Conservation (phyloP, 1,140 invertebrate species). For the Tribolium castaneum region DNA sequence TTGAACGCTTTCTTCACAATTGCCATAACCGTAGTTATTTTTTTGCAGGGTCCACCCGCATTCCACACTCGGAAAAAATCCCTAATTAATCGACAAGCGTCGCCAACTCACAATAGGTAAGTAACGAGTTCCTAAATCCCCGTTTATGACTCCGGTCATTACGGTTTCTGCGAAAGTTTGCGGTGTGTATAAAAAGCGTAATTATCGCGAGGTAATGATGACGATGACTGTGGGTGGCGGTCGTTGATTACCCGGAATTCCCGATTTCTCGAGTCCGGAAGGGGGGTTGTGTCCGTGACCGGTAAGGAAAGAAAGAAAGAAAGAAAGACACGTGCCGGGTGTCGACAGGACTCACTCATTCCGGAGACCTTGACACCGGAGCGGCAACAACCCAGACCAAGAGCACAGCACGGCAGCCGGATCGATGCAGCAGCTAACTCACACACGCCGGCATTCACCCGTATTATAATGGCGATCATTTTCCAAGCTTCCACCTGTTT, state of each 20-base stretch:
- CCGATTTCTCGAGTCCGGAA: neutral
- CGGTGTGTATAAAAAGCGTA: too few species aligned
- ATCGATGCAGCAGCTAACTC: slow-evolving; percentile 35
- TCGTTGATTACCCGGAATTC: too few species aligned
- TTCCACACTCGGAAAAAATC: neutral
- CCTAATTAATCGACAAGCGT: neutral
- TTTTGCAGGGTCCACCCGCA: neutral
- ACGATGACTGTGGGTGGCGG: too few species aligned
- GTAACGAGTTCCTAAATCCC: neutral
- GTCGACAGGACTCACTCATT: slow-evolving; percentile 24
- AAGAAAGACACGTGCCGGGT: slow-evolving; percentile 28
- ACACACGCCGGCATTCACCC: slow-evolving; percentile 25
- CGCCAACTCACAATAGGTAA: neutral
- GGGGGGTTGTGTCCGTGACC: slow-evolving; percentile 6
- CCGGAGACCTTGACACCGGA: slow-evolving; percentile 34
- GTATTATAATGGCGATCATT: slow-evolving; percentile 25
- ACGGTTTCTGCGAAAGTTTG: too few species aligned
- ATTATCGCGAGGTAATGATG: too few species aligned
- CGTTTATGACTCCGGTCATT: too few species aligned
- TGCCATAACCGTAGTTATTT: neutral
- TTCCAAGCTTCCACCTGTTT: slow-evolving; percentile 21
- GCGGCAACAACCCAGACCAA: slow-evolving; percentile 35
- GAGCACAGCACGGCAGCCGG: slow-evolving; percentile 17
- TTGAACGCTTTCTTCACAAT: neutral
- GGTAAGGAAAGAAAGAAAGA: neutral